phyloP scores from a whole-genome alignment of 2,113 vertebrate species.

The Gorsachius goisagi region DNA sequence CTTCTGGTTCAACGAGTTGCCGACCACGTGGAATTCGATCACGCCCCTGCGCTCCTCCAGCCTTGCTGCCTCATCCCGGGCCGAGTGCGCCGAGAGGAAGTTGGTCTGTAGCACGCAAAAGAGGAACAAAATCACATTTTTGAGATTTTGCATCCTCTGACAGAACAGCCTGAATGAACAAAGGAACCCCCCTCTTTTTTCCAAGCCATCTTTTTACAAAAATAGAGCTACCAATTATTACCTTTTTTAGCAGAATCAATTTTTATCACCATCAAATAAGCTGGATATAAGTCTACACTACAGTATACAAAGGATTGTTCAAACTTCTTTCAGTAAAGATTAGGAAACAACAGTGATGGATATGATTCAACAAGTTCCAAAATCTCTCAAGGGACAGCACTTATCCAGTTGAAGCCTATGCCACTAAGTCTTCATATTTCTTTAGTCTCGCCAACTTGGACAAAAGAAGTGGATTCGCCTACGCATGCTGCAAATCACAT shows the following conservation, averaged over 20 bases:
- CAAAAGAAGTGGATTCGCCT: neutral
- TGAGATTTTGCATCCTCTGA: neutral
- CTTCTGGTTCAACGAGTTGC: constrained; percentile 96
- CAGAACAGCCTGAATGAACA: neutral
- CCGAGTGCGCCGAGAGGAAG: constrained; percentile 92
- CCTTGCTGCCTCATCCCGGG: constrained; percentile 92
- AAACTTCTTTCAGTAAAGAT: neutral
- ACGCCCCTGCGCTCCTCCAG: constrained; percentile 94
- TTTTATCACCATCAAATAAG: neutral
- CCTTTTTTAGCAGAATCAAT: neutral
- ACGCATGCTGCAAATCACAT: neutral
- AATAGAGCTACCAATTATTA: neutral
- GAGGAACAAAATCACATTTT: neutral
- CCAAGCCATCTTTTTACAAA: neutral
- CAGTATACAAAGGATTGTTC: neutral
- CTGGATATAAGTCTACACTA: neutral
- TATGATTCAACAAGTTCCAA: neutral
- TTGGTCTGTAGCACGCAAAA: constrained; percentile 79
- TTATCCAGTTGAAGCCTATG: neutral
- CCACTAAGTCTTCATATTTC: neutral
- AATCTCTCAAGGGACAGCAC: neutral
- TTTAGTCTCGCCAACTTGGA: neutral
- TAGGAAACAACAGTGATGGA: neutral
- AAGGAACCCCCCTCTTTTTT: neutral
- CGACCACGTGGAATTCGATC: constrained; percentile 96